Evolutionary conservation across 2,797 vertebrate species (phyloP).

Genomic region (Etheostoma nigrum): DNA sequence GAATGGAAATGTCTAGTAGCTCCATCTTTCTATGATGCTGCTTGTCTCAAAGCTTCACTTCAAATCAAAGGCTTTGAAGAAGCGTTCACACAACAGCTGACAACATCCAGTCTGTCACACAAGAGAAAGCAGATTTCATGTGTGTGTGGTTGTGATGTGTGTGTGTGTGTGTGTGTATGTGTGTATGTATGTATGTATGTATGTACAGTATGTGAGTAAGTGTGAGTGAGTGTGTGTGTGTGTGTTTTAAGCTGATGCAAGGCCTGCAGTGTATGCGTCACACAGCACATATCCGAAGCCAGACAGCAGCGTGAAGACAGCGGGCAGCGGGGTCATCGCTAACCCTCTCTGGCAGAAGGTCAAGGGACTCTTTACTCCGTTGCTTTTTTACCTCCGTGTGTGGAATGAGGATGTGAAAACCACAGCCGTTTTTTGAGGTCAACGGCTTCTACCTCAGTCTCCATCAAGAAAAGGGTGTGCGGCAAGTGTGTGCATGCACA

Average conservation of each 20-base stretch:
- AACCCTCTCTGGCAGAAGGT: slow-evolving; percentile 58
- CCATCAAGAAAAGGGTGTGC: slow-evolving; percentile 17
- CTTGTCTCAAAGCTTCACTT: slow-evolving; percentile 48
- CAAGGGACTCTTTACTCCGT: slow-evolving; percentile 24
- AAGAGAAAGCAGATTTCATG: slow-evolving; percentile 22
- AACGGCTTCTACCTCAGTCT: slow-evolving; percentile 32
- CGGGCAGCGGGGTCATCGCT: slow-evolving; percentile 32
- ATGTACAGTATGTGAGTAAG: slow-evolving; percentile 8
- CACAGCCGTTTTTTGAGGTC: slow-evolving; percentile 30
- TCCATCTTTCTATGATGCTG: slow-evolving; percentile 24
- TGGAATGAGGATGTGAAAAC: slow-evolving; percentile 59
- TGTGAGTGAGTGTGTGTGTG: slow-evolving; percentile 36
- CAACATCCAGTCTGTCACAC: slow-evolving; percentile 31
- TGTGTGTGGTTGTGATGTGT: slow-evolving; percentile 6
- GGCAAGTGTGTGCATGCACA: neutral
- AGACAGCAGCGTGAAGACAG: slow-evolving; percentile 39
- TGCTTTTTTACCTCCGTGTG: slow-evolving; percentile 45
- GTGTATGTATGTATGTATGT: neutral
- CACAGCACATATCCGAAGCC: neutral
- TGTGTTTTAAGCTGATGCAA: slow-evolving; percentile 24
- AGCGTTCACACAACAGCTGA: slow-evolving; percentile 50
- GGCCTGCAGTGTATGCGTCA: slow-evolving; percentile 20
- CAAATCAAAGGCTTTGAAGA: slow-evolving; percentile 61
- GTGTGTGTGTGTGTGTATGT: neutral
- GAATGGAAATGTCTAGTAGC: slow-evolving; percentile 69